Percentiles rank a stretch among this genome's conserved stretches.
Evolutionary conservation across 2,113 vertebrate genomes (phyloP).

Genomic region (Malaclemys terrapin): DNA sequence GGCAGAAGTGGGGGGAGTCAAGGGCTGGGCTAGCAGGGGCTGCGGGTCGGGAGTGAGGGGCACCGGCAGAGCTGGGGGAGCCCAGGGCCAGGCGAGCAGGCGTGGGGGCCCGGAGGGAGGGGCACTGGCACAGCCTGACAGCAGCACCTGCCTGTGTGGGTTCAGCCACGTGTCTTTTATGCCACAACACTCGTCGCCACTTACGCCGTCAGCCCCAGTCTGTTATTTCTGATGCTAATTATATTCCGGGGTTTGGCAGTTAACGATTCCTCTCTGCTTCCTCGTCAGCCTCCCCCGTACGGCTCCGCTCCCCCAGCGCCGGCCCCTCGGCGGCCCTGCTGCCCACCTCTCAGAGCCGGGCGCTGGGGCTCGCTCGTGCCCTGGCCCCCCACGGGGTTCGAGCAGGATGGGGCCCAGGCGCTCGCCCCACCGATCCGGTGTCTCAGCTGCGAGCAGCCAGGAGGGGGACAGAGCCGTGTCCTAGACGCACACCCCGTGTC

Average conservation of each 20-base stretch:
- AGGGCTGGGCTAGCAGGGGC: too few relatives aligned
- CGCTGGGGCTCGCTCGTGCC: not conserved
- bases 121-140: not conserved
- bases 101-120: not conserved
- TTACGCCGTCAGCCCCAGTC: constrained; percentile 55
- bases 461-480: too few relatives aligned
- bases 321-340: not conserved
- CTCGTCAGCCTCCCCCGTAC: constrained; percentile 55
- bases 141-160: constrained; percentile 57
- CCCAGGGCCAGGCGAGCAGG: not conserved
- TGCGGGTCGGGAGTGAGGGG: too few relatives aligned
- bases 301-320: not conserved
- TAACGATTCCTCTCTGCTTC: constrained; percentile 63
- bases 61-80: not conserved
- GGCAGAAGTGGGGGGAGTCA: too few relatives aligned
- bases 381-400: too few relatives aligned
- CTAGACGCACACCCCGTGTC: too few relatives aligned
- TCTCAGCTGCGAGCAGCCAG: too few relatives aligned
- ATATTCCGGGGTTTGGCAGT: constrained; percentile 55
- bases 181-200: constrained; percentile 40
- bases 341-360: not conserved
- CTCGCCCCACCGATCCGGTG: too few relatives aligned
- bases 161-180: constrained; percentile 43
- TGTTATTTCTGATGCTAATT: constrained; percentile 72
- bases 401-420: too few relatives aligned